These are phyloP conservation scores for Ctenochaetus hawaiiensis DNA, from an alignment of 2,797 vertebrate genomes.

Conservation along the genomic window DNA sequence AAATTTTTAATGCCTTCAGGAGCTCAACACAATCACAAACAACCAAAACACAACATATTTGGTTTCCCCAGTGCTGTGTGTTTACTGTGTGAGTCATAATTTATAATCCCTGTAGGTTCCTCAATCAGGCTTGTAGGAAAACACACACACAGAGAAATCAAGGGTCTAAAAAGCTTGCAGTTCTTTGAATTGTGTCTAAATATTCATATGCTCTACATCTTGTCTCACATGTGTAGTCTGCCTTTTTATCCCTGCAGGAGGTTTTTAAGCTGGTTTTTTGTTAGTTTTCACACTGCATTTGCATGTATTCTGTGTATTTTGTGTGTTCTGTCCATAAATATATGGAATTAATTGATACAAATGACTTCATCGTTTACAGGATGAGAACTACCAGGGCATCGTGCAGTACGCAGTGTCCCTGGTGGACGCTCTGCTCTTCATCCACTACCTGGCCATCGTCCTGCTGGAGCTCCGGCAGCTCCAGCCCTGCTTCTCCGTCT, in stretches of 20 bases:
- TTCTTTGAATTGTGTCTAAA: constrained; percentile 59
- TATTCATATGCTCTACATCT: constrained; percentile 65
- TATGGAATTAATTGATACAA: background rate
- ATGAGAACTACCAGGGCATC: constrained; percentile 93
- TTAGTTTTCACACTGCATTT: background rate
- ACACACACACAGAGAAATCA: constrained; percentile 59
- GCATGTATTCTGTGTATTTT: background rate
- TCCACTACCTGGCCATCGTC: constrained; percentile 96
- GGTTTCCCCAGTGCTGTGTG: constrained; percentile 32
- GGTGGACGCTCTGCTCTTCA: constrained; percentile 96
- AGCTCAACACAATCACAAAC: constrained; percentile 42
- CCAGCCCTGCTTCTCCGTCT: constrained; percentile 90
- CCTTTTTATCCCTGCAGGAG: constrained; percentile 3
- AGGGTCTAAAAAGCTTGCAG: constrained; percentile 25
- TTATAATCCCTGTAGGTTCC: constrained; percentile 50
- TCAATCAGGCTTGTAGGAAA: constrained; percentile 32
- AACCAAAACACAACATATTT: constrained; percentile 51
- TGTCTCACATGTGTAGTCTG: constrained; percentile 34
- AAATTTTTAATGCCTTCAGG: constrained; percentile 48
- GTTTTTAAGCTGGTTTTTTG: constrained; percentile 3
- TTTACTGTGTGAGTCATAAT: constrained; percentile 52
- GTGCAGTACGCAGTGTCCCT: constrained; percentile 96
- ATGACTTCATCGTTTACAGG: constrained; percentile 59
- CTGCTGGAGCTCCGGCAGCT: constrained; percentile 96
- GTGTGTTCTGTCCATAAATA: background rate